Evolutionary conservation across 1,140 invertebrate species (phyloP).

Genomic region (Adoxophyes honmai): DNA sequence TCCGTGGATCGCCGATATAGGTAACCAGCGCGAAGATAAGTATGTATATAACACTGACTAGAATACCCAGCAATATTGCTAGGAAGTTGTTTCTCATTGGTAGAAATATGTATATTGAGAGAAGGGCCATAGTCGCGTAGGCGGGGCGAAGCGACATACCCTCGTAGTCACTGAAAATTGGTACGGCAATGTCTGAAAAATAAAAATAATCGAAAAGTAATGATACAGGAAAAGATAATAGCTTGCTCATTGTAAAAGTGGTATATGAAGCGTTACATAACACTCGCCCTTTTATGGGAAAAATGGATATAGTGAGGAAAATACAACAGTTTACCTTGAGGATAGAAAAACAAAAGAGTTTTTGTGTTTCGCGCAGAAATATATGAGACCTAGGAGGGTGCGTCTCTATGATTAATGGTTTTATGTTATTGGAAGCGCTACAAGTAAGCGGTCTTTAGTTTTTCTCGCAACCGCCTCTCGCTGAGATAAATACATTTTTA

Average conservation of each 20-base stretch:
- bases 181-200: slow-evolving; percentile 50
- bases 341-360: slow-evolving; percentile 15
- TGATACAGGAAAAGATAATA: too few relatives aligned
- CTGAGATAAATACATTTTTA: slow-evolving; percentile 5
- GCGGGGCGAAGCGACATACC: slow-evolving; percentile 79
- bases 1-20: slow-evolving; percentile 73
- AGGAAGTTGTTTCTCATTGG: slow-evolving; percentile 84
- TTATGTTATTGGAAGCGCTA: slow-evolving; percentile 9
- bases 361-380: slow-evolving; percentile 11
- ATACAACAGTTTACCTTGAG: slow-evolving; percentile 21
- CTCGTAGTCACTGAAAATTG: slow-evolving; percentile 67
- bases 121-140: slow-evolving; percentile 83
- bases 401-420: slow-evolving; percentile 15
- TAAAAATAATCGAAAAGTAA: too few relatives aligned
- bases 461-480: slow-evolving; percentile 3
- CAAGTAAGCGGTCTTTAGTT: slow-evolving; percentile 11
- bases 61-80: slow-evolving; percentile 80
- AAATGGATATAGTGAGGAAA: slow-evolving; percentile 31
- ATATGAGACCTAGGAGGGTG: slow-evolving; percentile 14
- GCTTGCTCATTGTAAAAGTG: too few relatives aligned
- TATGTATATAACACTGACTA: slow-evolving; percentile 82
- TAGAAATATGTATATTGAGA: slow-evolving; percentile 88
- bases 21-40: slow-evolving; percentile 81
- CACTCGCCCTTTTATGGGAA: too few relatives aligned
- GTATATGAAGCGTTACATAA: too few relatives aligned